Evolutionary conservation across 2,797 vertebrate species (phyloP).

Genomic region (Xiphophorus birchmanni): DNA sequence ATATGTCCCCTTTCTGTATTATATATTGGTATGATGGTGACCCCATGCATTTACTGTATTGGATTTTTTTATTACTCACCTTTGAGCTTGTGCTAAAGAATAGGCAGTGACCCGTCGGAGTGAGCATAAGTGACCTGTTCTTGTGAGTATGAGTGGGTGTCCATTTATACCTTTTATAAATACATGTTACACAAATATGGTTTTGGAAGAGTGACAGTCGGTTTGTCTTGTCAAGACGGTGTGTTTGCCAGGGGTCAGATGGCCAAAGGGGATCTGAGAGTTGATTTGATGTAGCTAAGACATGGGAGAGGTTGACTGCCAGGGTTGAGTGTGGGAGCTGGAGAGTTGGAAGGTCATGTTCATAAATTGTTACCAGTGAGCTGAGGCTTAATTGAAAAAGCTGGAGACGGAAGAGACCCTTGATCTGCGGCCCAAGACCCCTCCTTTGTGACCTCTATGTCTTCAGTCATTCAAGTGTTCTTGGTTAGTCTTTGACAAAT

Average conservation of each 20-base stretch:
- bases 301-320: slow-evolving; percentile 63
- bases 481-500: slow-evolving; percentile 38
- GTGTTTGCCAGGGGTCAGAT: slow-evolving; percentile 59
- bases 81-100: slow-evolving; percentile 87
- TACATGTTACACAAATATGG: slow-evolving; percentile 49
- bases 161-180: slow-evolving; percentile 25
- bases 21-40: slow-evolving; percentile 83
- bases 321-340: slow-evolving; percentile 65
- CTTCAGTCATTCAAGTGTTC: slow-evolving; percentile 68
- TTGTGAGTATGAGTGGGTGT: slow-evolving; percentile 6
- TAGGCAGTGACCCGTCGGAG: slow-evolving; percentile 85
- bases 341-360: slow-evolving; percentile 81
- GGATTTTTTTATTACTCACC: slow-evolving; percentile 90
- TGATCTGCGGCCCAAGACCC: slow-evolving; percentile 71
- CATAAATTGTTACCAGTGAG: slow-evolving; percentile 79
- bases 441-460: slow-evolving; percentile 63
- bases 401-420: slow-evolving; percentile 72
- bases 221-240: slow-evolving; percentile 60
- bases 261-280: slow-evolving; percentile 67
- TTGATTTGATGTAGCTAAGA: slow-evolving; percentile 73
- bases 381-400: slow-evolving; percentile 81
- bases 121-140: slow-evolving; percentile 72
- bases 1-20: slow-evolving; percentile 83
- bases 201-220: slow-evolving; percentile 59
- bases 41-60: slow-evolving; percentile 86